These are phyloP conservation scores for Haliclona indistincta DNA, from an alignment of 37 sponge, comb jelly and placozoan genomes.

Conservation along the genomic window DNA sequence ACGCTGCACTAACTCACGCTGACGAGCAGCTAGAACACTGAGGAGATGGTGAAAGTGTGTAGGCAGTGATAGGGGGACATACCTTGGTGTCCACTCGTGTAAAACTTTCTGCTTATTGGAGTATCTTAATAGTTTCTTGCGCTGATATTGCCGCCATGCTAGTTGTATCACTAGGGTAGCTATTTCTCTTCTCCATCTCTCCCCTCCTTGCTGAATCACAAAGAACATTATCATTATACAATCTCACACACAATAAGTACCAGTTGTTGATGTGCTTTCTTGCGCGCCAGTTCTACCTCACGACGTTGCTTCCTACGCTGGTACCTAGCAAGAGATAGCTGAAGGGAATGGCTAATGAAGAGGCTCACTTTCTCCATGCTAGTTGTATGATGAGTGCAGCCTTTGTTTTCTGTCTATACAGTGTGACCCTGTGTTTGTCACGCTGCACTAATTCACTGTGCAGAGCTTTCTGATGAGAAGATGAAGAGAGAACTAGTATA, in stretches of 20 bases:
- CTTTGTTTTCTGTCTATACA: constrained; percentile 67
- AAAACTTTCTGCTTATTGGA: constrained; percentile 56
- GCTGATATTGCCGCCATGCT: constrained; percentile 86
- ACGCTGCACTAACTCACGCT: constrained; percentile 68
- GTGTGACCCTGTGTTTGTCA: constrained; percentile 62
- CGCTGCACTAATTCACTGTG: constrained; percentile 41
- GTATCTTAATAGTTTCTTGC: constrained; percentile 52
- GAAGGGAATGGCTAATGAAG: not conserved
- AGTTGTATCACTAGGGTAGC: constrained; percentile 95
- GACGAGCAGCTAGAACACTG: constrained; percentile 84
- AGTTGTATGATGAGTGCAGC: constrained; percentile 91
- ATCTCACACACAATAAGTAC: not conserved
- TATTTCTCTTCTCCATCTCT: constrained; percentile 83
- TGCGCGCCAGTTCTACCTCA: constrained; percentile 1
- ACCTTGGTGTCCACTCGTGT: constrained; percentile 89
- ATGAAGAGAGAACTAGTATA: not conserved
- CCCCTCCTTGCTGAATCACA: constrained; percentile 38
- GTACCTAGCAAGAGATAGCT: constrained; percentile 5
- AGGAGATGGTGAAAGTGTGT: not conserved
- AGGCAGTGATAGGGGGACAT: not conserved
- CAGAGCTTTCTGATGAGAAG: constrained; percentile 10
- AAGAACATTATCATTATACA: not conserved
- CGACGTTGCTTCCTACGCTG: constrained; percentile 5
- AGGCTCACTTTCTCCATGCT: constrained; percentile 75
- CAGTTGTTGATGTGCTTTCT: not conserved